Base-by-base conservation (phyloP, 2,113 vertebrate genomes). In the Neodon shergylaensis region DNA sequence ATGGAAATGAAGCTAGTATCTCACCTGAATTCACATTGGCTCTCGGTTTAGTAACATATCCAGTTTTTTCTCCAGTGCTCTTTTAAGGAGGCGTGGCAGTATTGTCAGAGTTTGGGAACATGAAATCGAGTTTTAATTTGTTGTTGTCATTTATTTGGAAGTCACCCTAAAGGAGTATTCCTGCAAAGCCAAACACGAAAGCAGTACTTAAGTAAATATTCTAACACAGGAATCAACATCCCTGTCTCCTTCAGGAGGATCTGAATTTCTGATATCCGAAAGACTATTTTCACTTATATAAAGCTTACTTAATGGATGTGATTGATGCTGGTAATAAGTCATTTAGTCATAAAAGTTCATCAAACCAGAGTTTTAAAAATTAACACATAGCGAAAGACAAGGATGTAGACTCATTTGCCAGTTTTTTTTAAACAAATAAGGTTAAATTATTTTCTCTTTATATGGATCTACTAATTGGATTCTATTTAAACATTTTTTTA, bases 281-380 rank as follows among this genome's bases (percentile, higher is more conserved):
- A 92, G 63, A 54, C 87, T 42, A 79, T 74, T 82, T 81, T 88
- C n/a, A 88, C 44, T 82, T 88, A 74, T 74, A 11, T 54, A 66
- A 54, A 74, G 4, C 4, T 66, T 33, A 66, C 26, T 88, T 81
- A 72, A 70, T 19, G 24, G 12, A 72, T 42, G 4, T 17, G 42
- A 63, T 61, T 3, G 11, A 52, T 16, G 42, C 5, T 9, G 5
- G 26, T 65, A 77, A 6, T 47, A 86, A 77, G 5, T 47, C 72
- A 9, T 66, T 58, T 85, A 77, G 58, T 85, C 24, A 68, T 66
- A 85, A 85, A 84, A 94, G 39, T 85, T 54, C n/a, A 68, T 44
- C 33, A 66, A 74, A 94, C 10, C 10, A 1, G 81, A 78, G 7
- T 39, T 91, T 8, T 36, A 91, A 86, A 94, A 54, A 86, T 79